Conservation (phyloP, 2,888 invertebrate species). For the Geophilus truncorum region DNA sequence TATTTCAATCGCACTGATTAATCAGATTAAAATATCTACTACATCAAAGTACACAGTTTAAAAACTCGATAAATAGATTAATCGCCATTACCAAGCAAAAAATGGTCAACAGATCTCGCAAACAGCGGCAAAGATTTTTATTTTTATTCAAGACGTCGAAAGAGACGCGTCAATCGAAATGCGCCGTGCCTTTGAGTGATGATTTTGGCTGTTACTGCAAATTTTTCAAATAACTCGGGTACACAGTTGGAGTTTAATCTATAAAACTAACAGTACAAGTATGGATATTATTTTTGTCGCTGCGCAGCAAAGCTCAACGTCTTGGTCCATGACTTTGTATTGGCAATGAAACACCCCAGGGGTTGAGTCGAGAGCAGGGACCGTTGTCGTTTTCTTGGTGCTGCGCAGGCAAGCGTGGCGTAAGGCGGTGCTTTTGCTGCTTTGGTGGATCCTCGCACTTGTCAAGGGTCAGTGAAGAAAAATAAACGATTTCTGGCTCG, state of each 20-base stretch:
- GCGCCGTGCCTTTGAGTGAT: background rate
- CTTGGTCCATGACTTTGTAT: background rate
- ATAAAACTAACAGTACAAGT: background rate
- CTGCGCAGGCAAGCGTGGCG: background rate
- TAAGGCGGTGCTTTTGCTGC: conserved; percentile 16
- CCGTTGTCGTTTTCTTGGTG: background rate
- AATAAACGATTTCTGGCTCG: conserved; percentile 1
- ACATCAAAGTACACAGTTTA: no score
- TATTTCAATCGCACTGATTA: no score
- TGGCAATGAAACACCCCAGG: conserved; percentile 11
- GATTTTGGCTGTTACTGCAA: background rate
- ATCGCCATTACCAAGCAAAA: no score
- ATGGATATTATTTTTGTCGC: conserved; percentile 13
- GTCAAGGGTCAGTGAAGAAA: conserved; percentile 11
- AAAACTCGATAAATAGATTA: no score
- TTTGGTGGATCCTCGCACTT: conserved; percentile 4
- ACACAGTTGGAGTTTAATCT: background rate
- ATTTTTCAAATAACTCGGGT: background rate
- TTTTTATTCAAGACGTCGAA: no score
- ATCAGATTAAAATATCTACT: no score
- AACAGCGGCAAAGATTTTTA: no score
- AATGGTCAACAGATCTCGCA: no score
- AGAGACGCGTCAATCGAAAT: no score
- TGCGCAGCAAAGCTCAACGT: background rate
- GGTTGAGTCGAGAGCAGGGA: background rate